Evolutionary conservation across 2,113 vertebrate species (phyloP).

Genomic region (Engraulis encrasicolus): DNA sequence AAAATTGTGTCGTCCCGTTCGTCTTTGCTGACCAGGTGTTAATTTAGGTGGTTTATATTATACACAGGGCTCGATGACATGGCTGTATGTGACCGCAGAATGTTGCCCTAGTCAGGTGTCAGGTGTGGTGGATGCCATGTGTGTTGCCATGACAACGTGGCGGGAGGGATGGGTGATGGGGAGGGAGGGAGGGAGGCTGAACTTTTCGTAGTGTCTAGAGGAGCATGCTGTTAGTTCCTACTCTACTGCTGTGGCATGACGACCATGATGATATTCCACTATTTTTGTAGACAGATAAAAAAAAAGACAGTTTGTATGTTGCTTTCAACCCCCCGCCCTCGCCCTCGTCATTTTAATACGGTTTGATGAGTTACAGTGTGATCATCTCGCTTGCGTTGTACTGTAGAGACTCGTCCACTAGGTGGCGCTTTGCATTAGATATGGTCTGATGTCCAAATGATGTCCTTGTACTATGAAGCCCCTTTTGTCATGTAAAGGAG

Average conservation of each 20-base stretch:
- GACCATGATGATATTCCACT: constrained; percentile 40
- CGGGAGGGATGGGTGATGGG: neutral
- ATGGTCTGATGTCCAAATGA: neutral
- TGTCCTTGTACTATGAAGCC: constrained; percentile 42
- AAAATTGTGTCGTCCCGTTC: neutral
- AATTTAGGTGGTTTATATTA: too few relatives aligned
- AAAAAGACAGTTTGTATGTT: neutral
- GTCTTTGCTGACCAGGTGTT: neutral
- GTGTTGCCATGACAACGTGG: neutral
- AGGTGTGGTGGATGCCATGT: too few relatives aligned
- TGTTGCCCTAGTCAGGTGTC: neutral
- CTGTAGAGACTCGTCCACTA: constrained; percentile 17
- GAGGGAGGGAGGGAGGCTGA: constrained; percentile 11
- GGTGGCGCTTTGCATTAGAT: constrained; percentile 20
- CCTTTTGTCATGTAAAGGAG: constrained; percentile 42
- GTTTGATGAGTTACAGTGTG: neutral
- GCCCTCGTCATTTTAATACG: too few relatives aligned
- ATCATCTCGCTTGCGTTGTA: neutral
- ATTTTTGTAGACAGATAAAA: constrained; percentile 50
- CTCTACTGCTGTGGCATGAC: constrained; percentile 44
- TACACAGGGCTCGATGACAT: neutral
- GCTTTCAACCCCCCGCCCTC: neutral
- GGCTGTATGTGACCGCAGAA: neutral
- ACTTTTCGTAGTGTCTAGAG: constrained; percentile 48
- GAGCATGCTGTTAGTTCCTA: constrained; percentile 40